Percentiles rank a stretch among this genome's conserved stretches.
These are phyloP conservation scores for Volucella inanis DNA, from an alignment of 2,888 invertebrate genomes.

Conservation along the genomic window DNA sequence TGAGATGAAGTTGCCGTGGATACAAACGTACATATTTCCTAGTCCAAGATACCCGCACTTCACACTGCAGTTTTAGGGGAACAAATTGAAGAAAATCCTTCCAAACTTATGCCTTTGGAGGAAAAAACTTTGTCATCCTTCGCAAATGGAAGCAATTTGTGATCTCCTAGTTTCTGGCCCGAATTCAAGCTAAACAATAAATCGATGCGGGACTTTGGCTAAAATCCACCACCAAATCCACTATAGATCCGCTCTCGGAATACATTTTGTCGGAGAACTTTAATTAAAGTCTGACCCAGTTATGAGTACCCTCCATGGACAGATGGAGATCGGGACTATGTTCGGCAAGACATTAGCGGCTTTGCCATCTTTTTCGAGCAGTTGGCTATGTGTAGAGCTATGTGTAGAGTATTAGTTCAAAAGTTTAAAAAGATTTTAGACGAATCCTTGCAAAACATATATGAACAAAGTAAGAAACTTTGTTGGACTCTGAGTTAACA, in stretches of 20 bases:
- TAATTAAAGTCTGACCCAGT: constrained; percentile 49
- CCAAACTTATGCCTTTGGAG: constrained; percentile 13
- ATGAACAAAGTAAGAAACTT: no score
- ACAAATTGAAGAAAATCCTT: constrained; percentile 15
- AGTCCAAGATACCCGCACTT: constrained; percentile 16
- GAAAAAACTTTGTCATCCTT: constrained; percentile 1
- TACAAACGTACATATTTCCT: neutral
- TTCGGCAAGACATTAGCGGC: neutral
- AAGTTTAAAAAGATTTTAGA: no score
- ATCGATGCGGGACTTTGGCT: neutral
- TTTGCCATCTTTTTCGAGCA: neutral
- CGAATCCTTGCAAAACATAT: no score
- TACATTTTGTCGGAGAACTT: constrained; percentile 26
- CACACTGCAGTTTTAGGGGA: neutral
- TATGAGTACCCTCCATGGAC: constrained; percentile 26
- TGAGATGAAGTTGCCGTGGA: constrained; percentile 22
- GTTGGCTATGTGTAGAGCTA: neutral
- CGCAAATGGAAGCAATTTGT: constrained; percentile 46
- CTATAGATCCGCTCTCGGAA: constrained; percentile 3
- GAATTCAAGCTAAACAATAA: neutral
- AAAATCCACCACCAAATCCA: neutral
- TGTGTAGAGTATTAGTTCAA: no score
- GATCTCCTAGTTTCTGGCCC: neutral
- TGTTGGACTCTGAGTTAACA: no score
- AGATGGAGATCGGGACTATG: constrained; percentile 13